Percentiles rank a stretch among this genome's conserved stretches.
Conservation (phyloP, 2,888 invertebrate species). For the Aspidapion aeneum region DNA sequence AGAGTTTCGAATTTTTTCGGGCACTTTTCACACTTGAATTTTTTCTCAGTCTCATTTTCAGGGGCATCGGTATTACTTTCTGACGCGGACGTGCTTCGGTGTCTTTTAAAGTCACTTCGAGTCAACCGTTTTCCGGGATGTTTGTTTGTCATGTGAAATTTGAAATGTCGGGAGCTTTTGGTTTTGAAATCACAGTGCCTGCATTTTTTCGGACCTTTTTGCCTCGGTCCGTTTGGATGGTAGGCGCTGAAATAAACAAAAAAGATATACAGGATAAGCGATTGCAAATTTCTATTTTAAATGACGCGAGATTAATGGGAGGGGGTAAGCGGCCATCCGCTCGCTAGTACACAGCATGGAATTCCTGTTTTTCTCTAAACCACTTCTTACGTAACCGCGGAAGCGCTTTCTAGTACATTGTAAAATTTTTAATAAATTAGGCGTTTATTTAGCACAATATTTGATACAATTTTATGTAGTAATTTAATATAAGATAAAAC, state of each 20-base stretch:
- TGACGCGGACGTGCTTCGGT: not conserved
- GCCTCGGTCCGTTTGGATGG: not conserved
- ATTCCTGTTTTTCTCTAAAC: too few relatives aligned
- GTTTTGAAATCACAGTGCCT: slow-evolving; percentile 19
- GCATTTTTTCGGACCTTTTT: slow-evolving; percentile 10
- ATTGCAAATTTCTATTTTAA: too few relatives aligned
- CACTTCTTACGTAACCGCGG: too few relatives aligned
- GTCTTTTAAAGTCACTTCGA: not conserved
- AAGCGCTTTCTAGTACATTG: too few relatives aligned
- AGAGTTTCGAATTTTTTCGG: not conserved
- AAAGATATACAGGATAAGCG: too few relatives aligned
- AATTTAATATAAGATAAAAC: too few relatives aligned
- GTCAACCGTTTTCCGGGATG: slow-evolving; percentile 8
- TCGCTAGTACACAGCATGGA: too few relatives aligned
- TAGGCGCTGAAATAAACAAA: not conserved
- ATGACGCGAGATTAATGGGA: too few relatives aligned
- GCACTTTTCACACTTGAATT: slow-evolving; percentile 14
- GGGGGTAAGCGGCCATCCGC: too few relatives aligned
- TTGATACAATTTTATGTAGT: too few relatives aligned
- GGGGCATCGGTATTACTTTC: not conserved
- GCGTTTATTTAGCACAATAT: too few relatives aligned
- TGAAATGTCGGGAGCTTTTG: slow-evolving; percentile 15
- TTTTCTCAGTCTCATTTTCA: not conserved
- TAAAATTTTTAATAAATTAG: too few relatives aligned
- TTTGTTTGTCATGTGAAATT: slow-evolving; percentile 17